Conservation (phyloP, 2,113 vertebrate species). For the Acrocephalus arundinaceus region DNA sequence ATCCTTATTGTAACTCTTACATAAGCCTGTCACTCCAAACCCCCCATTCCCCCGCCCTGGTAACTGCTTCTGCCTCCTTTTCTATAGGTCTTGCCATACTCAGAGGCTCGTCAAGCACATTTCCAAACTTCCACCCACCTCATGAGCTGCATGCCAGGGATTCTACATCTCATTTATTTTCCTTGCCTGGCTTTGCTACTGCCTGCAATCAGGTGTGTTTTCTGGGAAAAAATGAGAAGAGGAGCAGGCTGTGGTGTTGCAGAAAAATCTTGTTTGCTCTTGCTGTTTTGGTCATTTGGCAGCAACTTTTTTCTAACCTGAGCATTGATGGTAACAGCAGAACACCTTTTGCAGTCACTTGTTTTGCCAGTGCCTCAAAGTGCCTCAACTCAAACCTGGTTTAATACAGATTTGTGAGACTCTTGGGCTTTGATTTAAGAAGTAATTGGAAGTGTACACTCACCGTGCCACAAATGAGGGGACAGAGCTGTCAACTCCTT, state of each 20-base stretch:
- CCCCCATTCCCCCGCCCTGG: not conserved
- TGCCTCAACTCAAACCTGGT: not conserved
- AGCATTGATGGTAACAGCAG: not conserved
- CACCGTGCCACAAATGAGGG: not conserved
- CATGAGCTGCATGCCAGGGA: not conserved
- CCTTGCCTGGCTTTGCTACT: not conserved
- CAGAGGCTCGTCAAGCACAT: not conserved
- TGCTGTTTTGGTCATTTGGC: not conserved
- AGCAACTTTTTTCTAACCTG: not conserved
- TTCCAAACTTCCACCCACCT: constrained; percentile 34
- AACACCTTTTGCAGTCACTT: not conserved
- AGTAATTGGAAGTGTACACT: not conserved
- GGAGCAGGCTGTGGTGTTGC: not conserved
- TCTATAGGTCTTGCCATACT: not conserved
- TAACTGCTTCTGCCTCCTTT: not conserved
- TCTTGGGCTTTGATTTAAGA: not conserved
- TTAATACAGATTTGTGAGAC: not conserved
- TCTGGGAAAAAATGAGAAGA: not conserved
- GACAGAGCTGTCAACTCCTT: not conserved
- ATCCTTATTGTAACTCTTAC: not conserved
- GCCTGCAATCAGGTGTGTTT: not conserved
- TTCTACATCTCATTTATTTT: not conserved
- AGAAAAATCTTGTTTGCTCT: not conserved
- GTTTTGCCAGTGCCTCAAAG: not conserved
- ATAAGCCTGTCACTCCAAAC: not conserved